These are phyloP conservation scores for Nasonia oneida DNA, from an alignment of 2,888 invertebrate species.

Conservation along the genomic window DNA sequence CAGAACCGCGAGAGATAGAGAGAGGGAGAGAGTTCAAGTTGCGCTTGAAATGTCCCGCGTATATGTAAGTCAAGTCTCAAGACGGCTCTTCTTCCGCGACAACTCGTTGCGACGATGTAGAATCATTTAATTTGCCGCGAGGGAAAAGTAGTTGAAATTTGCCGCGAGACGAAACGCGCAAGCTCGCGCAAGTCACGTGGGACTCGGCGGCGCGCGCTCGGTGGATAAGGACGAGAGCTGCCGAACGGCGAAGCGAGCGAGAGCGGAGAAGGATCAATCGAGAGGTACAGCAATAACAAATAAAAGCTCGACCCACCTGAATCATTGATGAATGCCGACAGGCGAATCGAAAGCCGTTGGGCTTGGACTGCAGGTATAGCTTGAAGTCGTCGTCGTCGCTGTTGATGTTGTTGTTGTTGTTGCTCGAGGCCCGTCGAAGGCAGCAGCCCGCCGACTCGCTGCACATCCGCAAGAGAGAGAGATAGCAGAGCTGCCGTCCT, in stretches of 20 bases:
- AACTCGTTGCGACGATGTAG: background rate
- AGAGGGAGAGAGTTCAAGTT: background rate
- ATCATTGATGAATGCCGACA: slow-evolving; percentile 75
- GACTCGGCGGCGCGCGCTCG: background rate
- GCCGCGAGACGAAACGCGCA: slow-evolving; percentile 6
- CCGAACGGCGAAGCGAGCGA: background rate
- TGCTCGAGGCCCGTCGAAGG: slow-evolving; percentile 45
- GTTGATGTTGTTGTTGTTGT: slow-evolving; percentile 16
- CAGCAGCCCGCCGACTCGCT: slow-evolving; percentile 64
- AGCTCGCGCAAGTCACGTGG: background rate
- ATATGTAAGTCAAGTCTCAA: slow-evolving; percentile 26
- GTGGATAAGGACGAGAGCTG: background rate
- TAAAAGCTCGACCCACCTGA: slow-evolving; percentile 70
- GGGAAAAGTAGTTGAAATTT: slow-evolving; percentile 31
- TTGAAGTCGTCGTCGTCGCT: background rate
- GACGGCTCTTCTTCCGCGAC: slow-evolving; percentile 2
- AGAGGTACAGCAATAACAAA: too few species aligned
- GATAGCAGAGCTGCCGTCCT: background rate
- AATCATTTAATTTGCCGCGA: background rate
- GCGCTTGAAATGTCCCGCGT: slow-evolving; percentile 5
- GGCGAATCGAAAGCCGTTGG: slow-evolving; percentile 66
- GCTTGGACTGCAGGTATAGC: slow-evolving; percentile 26
- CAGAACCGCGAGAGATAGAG: slow-evolving; percentile 18
- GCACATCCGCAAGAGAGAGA: slow-evolving; percentile 65
- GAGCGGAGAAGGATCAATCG: too few species aligned